These are phyloP conservation scores for Drosophila multiciliata DNA, from an alignment of 2,888 invertebrate species.

Conservation along the genomic window DNA sequence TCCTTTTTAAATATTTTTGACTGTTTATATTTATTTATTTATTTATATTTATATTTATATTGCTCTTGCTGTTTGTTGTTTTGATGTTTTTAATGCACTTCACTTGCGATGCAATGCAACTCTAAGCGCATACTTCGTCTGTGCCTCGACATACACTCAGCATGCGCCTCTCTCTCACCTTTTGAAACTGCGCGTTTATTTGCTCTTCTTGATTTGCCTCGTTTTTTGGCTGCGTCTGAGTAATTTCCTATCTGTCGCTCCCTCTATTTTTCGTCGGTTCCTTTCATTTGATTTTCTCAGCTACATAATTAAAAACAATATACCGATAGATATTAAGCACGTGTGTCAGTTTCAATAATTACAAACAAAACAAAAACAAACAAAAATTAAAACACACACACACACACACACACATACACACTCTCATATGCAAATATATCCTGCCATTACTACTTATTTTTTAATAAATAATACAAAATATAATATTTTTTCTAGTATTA, in stretches of 20 bases:
- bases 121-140: conserved; percentile 13
- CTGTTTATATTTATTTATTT: neutral
- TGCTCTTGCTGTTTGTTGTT: conserved; percentile 10
- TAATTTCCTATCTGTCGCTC: conserved; percentile 47
- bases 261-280: conserved; percentile 16
- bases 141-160: conserved; percentile 33
- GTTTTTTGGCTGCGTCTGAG: conserved; percentile 49
- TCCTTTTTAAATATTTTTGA: conserved; percentile 4
- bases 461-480: neutral
- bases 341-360: conserved; percentile 59
- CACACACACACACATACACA: neutral
- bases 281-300: conserved; percentile 41
- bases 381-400: neutral
- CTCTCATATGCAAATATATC: neutral
- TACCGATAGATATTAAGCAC: conserved; percentile 47
- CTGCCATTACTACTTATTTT: neutral
- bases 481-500: neutral
- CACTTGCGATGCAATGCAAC: conserved; percentile 8
- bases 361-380: conserved; percentile 35
- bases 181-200: conserved; percentile 23
- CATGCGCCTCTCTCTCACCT: conserved; percentile 50
- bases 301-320: conserved; percentile 37
- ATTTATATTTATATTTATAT: neutral
- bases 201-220: conserved; percentile 30
- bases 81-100: conserved; percentile 29